Conservation (phyloP, 1,140 invertebrate genomes). For the Gonioctena quinquepunctata region DNA sequence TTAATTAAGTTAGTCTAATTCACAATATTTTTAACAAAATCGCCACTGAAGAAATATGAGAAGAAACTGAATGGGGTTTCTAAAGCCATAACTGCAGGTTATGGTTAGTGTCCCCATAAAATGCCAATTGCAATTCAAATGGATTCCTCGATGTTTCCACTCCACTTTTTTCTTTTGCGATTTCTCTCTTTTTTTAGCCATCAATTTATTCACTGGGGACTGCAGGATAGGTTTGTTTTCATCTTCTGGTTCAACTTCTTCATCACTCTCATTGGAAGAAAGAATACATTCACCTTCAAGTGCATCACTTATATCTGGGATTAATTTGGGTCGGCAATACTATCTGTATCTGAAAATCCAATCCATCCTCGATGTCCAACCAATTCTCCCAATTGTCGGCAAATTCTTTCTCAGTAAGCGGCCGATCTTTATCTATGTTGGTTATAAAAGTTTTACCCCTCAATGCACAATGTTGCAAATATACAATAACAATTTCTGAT, state of each 20-base stretch:
- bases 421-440: background rate
- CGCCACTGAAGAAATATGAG: background rate
- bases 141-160: background rate
- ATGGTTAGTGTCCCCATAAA: background rate
- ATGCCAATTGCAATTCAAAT: background rate
- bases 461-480: background rate
- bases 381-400: background rate
- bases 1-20: background rate
- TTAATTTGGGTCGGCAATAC: no score
- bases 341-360: no score
- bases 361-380: background rate
- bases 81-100: background rate
- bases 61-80: background rate
- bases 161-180: background rate
- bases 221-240: background rate
- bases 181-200: background rate
- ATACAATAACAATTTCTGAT: background rate
- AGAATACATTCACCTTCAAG: no score
- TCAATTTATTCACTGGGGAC: background rate
- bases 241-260: slow-evolving; percentile 9
- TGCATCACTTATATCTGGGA: no score
- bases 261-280: no score
- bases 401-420: background rate
- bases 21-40: background rate
- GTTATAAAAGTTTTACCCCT: background rate